phyloP scores from a whole-genome alignment of 2,797 vertebrate species.

The Microhierax caerulescens region DNA sequence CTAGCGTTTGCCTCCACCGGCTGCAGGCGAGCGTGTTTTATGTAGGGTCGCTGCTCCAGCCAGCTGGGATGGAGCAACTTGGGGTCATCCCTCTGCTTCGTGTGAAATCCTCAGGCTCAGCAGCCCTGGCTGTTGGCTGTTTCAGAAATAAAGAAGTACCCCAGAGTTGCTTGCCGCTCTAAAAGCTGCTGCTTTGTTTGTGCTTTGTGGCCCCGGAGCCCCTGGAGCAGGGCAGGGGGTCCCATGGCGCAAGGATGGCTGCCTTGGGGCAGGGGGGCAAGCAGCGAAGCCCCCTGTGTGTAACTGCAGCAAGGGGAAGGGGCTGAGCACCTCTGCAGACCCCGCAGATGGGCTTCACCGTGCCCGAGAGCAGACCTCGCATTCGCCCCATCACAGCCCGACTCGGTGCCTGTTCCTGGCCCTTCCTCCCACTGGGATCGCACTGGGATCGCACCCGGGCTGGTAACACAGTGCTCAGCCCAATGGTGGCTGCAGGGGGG shows the following conservation, averaged over 20 bases:
- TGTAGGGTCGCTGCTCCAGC: background rate
- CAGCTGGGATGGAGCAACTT: background rate
- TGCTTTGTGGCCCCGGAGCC: fast-evolving
- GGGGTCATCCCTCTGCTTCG: background rate
- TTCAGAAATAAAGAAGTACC: conserved; percentile 10
- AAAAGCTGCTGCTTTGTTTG: background rate
- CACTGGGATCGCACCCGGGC: fast-evolving
- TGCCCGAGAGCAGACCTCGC: fast-evolving
- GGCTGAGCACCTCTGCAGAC: fast-evolving
- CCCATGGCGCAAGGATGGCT: fast-evolving
- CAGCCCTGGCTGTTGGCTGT: background rate
- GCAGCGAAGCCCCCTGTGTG: fast-evolving
- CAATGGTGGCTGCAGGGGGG: fast-evolving
- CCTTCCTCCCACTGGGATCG: background rate
- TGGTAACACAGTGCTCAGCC: fast-evolving
- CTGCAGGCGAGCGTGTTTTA: background rate
- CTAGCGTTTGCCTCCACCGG: fast-evolving
- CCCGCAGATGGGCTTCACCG: fast-evolving
- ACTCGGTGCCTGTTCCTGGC: background rate
- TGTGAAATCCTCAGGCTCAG: background rate
- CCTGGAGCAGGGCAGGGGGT: background rate
- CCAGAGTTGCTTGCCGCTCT: background rate
- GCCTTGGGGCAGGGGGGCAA: background rate
- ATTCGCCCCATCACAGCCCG: fast-evolving
- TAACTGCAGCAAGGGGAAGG: too few relatives aligned